These are phyloP conservation scores for Sinella curviseta DNA, from an alignment of 1,140 invertebrate species.

Conservation along the genomic window DNA sequence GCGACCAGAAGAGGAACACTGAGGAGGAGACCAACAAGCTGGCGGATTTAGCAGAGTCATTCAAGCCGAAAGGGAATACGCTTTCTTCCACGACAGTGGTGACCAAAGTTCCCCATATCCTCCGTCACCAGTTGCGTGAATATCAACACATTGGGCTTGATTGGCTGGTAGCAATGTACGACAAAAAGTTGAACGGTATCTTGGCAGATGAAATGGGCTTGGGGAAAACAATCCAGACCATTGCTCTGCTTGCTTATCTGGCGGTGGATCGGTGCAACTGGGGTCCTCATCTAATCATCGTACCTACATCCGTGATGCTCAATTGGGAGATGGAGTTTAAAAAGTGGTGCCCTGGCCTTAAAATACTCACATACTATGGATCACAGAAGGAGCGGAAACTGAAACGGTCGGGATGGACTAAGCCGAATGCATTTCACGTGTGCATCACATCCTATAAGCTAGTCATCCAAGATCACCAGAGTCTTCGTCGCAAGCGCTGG, in stretches of 20 bases:
- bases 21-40: slow-evolving; percentile 65
- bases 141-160: slow-evolving; percentile 98
- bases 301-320: slow-evolving; percentile 99
- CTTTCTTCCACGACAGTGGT: slow-evolving; percentile 87
- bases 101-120: slow-evolving; percentile 88
- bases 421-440: slow-evolving; percentile 98
- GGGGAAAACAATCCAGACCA: slow-evolving; percentile 96
- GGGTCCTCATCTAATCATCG: slow-evolving; percentile 99
- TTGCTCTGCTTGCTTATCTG: slow-evolving; percentile 92
- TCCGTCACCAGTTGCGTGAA: slow-evolving; percentile 90
- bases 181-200: slow-evolving; percentile 94
- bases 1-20: slow-evolving; percentile 53
- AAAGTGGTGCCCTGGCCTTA: slow-evolving; percentile 99
- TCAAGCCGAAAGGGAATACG: slow-evolving; percentile 97
- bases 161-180: slow-evolving; percentile 98
- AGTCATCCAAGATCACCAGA: slow-evolving; percentile 97
- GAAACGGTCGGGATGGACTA: slow-evolving; percentile 96
- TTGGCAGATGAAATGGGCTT: slow-evolving; percentile 73
- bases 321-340: slow-evolving; percentile 99
- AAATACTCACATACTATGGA: slow-evolving; percentile 98
- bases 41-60: slow-evolving; percentile 89
- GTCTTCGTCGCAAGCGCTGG: slow-evolving; percentile 97
- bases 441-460: slow-evolving; percentile 99
- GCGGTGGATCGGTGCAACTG: slow-evolving; percentile 92
- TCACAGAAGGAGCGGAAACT: slow-evolving; percentile 92